phyloP scores from a whole-genome alignment of 2,888 invertebrate genomes.

The Mamestra brassicae region DNA sequence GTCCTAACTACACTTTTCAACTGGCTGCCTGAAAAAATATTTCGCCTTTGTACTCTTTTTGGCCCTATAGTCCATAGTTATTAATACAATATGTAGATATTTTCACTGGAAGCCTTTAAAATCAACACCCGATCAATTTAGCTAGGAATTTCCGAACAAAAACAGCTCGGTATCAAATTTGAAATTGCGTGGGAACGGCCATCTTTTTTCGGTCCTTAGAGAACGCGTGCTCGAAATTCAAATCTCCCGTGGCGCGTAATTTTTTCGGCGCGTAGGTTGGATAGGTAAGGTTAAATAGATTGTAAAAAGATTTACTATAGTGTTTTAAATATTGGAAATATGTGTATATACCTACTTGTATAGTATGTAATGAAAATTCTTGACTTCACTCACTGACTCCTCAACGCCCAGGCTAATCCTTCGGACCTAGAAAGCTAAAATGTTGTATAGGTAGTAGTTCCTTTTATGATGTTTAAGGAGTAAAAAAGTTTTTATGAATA shows the following conservation, averaged over 20 bases:
- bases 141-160: constrained; percentile 26
- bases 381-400: no score
- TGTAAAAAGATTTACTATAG: not conserved
- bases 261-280: constrained; percentile 39
- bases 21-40: constrained; percentile 35
- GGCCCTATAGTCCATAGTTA: not conserved
- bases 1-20: constrained; percentile 33
- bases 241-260: constrained; percentile 37
- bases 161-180: constrained; percentile 39
- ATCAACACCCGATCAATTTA: constrained; percentile 45
- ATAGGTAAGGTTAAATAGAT: constrained; percentile 18
- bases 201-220: constrained; percentile 46
- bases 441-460: no score
- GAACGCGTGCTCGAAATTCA: constrained; percentile 43
- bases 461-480: no score
- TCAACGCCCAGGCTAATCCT: no score
- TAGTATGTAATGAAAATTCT: no score
- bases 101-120: constrained; percentile 13
- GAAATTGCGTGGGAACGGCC: constrained; percentile 44
- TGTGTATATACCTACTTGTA: no score
- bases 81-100: constrained; percentile 15
- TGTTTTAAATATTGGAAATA: no score
- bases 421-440: no score
- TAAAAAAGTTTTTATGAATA: no score
- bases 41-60: constrained; percentile 16